Evolutionary conservation across 2,888 invertebrate species (phyloP).

Genomic region (Sipha maydis): DNA sequence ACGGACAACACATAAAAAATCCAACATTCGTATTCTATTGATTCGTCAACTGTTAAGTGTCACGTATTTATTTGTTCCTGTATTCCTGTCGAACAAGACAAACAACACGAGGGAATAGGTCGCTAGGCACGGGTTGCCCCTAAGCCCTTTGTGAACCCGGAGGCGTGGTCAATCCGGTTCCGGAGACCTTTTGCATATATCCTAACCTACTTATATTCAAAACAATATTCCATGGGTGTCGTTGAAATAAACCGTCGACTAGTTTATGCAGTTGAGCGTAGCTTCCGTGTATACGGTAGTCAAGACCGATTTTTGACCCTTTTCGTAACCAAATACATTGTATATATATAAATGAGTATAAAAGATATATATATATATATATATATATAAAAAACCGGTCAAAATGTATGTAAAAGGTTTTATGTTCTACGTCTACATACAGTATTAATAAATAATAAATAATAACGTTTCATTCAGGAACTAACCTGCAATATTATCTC

Average conservation of each 20-base stretch:
- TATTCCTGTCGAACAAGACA: slow-evolving; percentile 54
- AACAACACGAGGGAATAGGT: slow-evolving; percentile 49
- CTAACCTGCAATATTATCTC: too few relatives aligned
- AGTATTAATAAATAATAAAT: not conserved
- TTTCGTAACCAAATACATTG: slow-evolving; percentile 8
- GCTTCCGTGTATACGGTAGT: not conserved
- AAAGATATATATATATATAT: not conserved
- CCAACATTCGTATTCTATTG: slow-evolving; percentile 35
- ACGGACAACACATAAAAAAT: slow-evolving; percentile 5
- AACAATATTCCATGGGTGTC: slow-evolving; percentile 37
- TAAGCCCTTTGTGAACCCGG: slow-evolving; percentile 41
- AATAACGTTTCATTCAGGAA: not conserved
- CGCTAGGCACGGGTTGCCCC: slow-evolving; percentile 53
- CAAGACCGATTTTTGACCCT: slow-evolving; percentile 54
- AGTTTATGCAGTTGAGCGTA: slow-evolving; percentile 17
- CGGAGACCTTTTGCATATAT: slow-evolving; percentile 40
- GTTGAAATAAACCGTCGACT: slow-evolving; percentile 47
- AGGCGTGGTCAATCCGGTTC: slow-evolving; percentile 58
- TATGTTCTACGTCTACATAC: not conserved
- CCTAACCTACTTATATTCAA: slow-evolving; percentile 40
- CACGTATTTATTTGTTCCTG: slow-evolving; percentile 27
- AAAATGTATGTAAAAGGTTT: not conserved
- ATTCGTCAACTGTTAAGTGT: slow-evolving; percentile 57
- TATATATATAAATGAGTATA: not conserved
- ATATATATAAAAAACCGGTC: not conserved